phyloP scores from a whole-genome alignment of 2,888 invertebrate species.

The Polydrusus cervinus region DNA sequence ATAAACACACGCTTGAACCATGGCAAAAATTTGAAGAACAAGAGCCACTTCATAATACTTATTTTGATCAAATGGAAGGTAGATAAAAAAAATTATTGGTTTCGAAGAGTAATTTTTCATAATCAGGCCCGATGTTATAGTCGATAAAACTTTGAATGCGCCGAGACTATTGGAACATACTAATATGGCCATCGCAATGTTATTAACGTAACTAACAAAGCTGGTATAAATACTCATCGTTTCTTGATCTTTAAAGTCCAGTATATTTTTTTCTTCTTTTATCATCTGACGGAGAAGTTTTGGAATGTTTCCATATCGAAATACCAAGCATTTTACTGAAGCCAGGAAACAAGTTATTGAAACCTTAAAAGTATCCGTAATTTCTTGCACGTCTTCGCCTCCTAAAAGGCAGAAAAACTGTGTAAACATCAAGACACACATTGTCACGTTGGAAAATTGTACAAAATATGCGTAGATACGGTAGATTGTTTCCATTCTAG shows the following conservation, averaged over 20 bases:
- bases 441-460: conserved; percentile 9
- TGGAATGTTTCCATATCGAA: conserved; percentile 24
- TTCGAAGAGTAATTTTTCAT: background rate
- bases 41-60: conserved; percentile 19
- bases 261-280: conserved; percentile 14
- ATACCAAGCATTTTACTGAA: conserved; percentile 16
- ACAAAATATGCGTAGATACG: conserved; percentile 13
- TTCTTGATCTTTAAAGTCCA: conserved; percentile 5
- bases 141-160: conserved; percentile 3
- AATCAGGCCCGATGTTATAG: background rate
- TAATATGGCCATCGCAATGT: conserved; percentile 12
- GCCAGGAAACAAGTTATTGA: conserved; percentile 20
- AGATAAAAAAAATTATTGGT: conserved; percentile 35
- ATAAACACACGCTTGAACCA: conserved; percentile 9
- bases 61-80: conserved; percentile 37
- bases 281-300: conserved; percentile 20
- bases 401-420: conserved; percentile 31
- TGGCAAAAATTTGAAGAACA: conserved; percentile 4
- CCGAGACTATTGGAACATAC: conserved; percentile 7
- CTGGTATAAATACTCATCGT: background rate
- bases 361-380: conserved; percentile 38
- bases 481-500: conserved; percentile 10
- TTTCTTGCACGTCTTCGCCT: conserved; percentile 21
- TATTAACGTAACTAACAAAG: conserved; percentile 26
- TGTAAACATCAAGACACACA: conserved; percentile 10